These are phyloP conservation scores for Mola mola DNA, from an alignment of 2,113 vertebrate species.

Conservation along the genomic window DNA sequence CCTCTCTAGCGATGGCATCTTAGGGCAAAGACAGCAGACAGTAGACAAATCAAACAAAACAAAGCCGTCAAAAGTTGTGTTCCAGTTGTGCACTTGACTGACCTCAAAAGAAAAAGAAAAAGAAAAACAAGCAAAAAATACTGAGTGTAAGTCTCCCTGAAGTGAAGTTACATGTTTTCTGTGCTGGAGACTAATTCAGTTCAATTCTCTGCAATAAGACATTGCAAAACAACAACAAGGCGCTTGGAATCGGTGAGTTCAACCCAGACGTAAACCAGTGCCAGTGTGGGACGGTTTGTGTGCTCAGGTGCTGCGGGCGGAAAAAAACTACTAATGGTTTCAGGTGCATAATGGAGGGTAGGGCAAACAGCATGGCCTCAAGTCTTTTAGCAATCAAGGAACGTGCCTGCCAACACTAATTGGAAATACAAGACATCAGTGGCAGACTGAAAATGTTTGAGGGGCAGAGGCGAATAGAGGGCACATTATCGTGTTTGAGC, in stretches of 20 bases:
- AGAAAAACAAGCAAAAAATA: too few relatives aligned
- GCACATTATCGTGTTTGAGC: too few relatives aligned
- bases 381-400: too few relatives aligned
- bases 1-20: too few relatives aligned
- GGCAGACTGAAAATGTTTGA: too few relatives aligned
- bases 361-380: too few relatives aligned
- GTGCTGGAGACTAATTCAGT: background rate
- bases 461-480: too few relatives aligned
- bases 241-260: slow-evolving; percentile 21
- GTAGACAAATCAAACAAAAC: too few relatives aligned
- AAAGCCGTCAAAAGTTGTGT: too few relatives aligned
- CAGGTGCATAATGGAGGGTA: slow-evolving; percentile 33
- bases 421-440: slow-evolving; percentile 2
- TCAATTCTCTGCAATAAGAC: slow-evolving; percentile 28
- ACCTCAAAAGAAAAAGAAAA: background rate
- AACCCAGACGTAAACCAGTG: slow-evolving; percentile 31
- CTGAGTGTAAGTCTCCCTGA: too few relatives aligned
- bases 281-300: slow-evolving; percentile 18
- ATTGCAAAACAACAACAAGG: slow-evolving; percentile 7
- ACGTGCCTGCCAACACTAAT: slow-evolving; percentile 14
- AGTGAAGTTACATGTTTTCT: too few relatives aligned
- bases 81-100: slow-evolving; percentile 13
- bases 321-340: slow-evolving; percentile 28
- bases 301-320: slow-evolving; percentile 10
- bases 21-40: too few relatives aligned